Evolutionary conservation across 2,113 vertebrate species (phyloP).

Genomic region (Benitochromis conjunctus): DNA sequence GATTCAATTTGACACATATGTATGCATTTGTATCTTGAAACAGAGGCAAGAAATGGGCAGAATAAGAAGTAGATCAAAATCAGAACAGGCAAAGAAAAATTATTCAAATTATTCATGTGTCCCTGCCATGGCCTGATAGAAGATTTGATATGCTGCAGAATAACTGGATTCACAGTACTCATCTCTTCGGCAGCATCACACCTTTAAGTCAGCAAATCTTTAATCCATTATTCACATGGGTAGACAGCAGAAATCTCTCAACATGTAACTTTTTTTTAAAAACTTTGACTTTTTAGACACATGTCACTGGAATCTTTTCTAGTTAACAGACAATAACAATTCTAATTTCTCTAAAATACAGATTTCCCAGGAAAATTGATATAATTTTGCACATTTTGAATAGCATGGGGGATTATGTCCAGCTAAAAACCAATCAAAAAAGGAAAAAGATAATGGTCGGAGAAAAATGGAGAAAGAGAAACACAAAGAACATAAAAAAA

Average conservation of each 20-base stretch:
- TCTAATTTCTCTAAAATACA: not conserved
- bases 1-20: not conserved
- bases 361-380: not conserved
- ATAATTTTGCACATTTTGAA: not conserved
- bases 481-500: not conserved
- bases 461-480: not conserved
- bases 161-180: not conserved
- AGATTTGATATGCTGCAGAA: not conserved
- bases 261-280: not conserved
- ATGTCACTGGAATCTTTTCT: not conserved
- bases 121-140: not conserved
- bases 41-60: not conserved
- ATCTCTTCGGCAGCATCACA: not conserved
- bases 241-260: not conserved
- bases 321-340: not conserved
- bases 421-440: not conserved
- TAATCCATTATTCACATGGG: slow-evolving; percentile 27
- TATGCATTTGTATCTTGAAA: not conserved
- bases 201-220: not conserved
- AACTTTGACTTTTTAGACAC: not conserved
- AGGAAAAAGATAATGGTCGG: not conserved
- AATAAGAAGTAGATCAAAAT: not conserved
- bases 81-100: not conserved
- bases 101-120: slow-evolving; percentile 8
- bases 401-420: not conserved